Evolutionary conservation across 2,113 vertebrate genomes (phyloP), one percentile per base, ranked within the genome.

Genomic region (Cyphotilapia sp.): DNA sequence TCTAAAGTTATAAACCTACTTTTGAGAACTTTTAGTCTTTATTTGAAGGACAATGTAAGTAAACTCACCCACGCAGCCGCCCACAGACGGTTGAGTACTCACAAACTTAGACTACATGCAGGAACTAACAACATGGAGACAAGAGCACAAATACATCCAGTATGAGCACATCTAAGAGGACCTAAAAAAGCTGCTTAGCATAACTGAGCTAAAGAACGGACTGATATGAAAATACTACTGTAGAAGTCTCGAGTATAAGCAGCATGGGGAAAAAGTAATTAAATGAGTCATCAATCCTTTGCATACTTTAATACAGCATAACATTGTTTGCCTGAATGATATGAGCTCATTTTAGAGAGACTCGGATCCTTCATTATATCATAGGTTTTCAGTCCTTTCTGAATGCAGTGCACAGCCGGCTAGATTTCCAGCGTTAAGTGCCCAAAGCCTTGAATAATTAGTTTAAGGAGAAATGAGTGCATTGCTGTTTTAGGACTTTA

Each of bases 361-460:
- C 47, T 83, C 19, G 2, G 59, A 63, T 85, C 69, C 27, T 53
- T 10, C 35, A 81, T 12, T n/a, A 63, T 85, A 51, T 81, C 61
- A 66, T 35, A 82, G 74, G 84, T 91, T 87, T 80, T 59, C 19
- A 27, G 47, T 63, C 38, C 24, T 84, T 74, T 88, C 71, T 85
- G n/a, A 88, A 90, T 85, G 45, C 83, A 66, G 74, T 82, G 84
- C 84, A 85, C 81, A 82, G 83, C n/a, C 3, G 51, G 27, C 2
- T 5, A 59, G 35, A 83, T 85, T 89, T 88, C 63, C 82, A 76
- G 81, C 84, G 66, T 81, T 87, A 85, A 91, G 74, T 74, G 88
- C 85, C 45, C 27, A 56, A 33, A 83, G 78, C 85, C 38, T 88
- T 87, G 84, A 87, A 83, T 88, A 89, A 87, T 91, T 81, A 86